Evolutionary conservation across 2,797 vertebrate species (phyloP).

Genomic region (Philypnodon macrostomus): DNA sequence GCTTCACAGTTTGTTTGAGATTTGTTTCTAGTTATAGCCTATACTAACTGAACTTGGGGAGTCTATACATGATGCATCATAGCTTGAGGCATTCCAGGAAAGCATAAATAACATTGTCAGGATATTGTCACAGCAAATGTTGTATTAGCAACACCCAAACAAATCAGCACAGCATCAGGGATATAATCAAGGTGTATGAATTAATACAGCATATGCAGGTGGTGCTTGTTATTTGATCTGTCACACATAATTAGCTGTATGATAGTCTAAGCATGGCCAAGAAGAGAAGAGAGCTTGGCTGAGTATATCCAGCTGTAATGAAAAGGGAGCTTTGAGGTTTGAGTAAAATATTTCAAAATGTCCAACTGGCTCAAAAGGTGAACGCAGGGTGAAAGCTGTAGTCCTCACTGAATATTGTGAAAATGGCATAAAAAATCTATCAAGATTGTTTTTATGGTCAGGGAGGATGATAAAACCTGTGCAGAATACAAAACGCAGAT

Average conservation of each 20-base stretch:
- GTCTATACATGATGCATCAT: not conserved
- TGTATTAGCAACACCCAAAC: constrained; percentile 3
- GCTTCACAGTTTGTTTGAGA: constrained; percentile 5
- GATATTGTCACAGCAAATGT: constrained; percentile 6
- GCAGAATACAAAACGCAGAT: not conserved
- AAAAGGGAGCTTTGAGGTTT: not conserved
- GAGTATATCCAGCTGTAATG: constrained; percentile 1
- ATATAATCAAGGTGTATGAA: constrained; percentile 6
- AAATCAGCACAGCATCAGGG: constrained; percentile 6
- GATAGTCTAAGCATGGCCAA: not conserved
- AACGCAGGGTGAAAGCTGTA: constrained; percentile 1
- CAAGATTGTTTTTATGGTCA: constrained; percentile 8
- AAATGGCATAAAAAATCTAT: constrained; percentile 1
- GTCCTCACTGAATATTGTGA: not conserved
- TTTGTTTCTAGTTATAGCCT: not conserved
- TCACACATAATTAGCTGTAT: constrained; percentile 6
- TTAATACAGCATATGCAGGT: constrained; percentile 75
- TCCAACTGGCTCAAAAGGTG: constrained; percentile 1
- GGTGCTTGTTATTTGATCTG: constrained; percentile 75
- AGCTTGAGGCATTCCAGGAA: constrained; percentile 3
- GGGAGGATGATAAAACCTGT: not conserved
- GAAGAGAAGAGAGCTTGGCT: not conserved
- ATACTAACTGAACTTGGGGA: not conserved
- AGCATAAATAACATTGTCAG: constrained; percentile 8
- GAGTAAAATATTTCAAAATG: not conserved